Evolutionary conservation across 2,797 vertebrate genomes (phyloP).

Genomic region (Chromobotia macracanthus): DNA sequence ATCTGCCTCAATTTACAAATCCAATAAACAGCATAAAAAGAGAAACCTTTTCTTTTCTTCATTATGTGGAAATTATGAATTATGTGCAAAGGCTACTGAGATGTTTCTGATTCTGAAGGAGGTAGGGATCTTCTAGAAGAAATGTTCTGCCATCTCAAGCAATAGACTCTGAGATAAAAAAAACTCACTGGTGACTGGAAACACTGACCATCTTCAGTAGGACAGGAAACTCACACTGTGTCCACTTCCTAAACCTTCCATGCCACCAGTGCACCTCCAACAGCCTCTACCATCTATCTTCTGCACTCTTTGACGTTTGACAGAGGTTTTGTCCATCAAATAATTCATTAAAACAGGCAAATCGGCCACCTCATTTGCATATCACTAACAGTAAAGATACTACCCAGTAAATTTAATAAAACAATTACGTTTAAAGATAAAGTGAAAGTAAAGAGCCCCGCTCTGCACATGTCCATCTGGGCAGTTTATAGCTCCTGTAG

Average conservation of each 20-base stretch:
- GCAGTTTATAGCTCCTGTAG: constrained; percentile 86
- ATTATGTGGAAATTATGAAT: background rate
- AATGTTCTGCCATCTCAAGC: background rate
- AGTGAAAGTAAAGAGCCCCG: constrained; percentile 37
- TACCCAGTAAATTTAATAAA: no score
- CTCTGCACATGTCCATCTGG: constrained; percentile 86
- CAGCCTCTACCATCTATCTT: constrained; percentile 19
- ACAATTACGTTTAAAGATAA: background rate
- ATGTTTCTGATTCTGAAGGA: background rate
- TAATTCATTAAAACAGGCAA: background rate
- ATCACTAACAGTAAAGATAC: no score
- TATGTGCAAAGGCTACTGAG: background rate
- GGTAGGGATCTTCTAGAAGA: background rate
- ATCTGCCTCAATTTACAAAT: background rate
- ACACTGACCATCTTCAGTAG: constrained; percentile 22
- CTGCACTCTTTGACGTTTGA: constrained; percentile 23
- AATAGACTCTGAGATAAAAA: background rate
- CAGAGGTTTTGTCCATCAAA: constrained; percentile 4
- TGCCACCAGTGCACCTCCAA: constrained; percentile 27
- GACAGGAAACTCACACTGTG: constrained; percentile 41
- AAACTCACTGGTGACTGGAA: background rate
- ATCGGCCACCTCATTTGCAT: no score
- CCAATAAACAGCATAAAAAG: no score
- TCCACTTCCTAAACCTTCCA: constrained; percentile 23
- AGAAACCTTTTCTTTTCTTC: no score